Evolutionary conservation across 2,113 vertebrate species (phyloP), one percentile per base, ranked within the genome.

Genomic region (Bos indicus): DNA sequence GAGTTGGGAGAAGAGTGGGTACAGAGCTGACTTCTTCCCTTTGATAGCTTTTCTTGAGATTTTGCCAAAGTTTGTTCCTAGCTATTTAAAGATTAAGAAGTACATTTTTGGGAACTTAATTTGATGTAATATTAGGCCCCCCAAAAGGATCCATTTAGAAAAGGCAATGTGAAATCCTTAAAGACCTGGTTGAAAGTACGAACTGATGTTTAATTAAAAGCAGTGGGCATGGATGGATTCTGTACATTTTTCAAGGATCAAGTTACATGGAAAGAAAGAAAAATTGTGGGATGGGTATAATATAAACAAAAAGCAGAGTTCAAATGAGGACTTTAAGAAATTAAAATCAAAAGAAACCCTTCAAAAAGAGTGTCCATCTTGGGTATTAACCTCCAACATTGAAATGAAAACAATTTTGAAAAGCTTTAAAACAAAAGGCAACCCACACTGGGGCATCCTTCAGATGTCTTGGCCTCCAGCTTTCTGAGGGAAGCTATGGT

Each of bases 161-260:
- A 96, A 98, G 95, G 95, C 94, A 54, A 96, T 36, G 62, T 83
- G 81, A 94, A 96, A 96, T 94, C 95, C 97, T 93, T 62, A 96
- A 98, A 97, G 94, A 93, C 48, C 62, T 26, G 30, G 86, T 94
- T 97, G 97, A 97, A 97, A 97, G 95, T 88, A 94, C 0, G 15
- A 93, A 94, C 94, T 84, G 89, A 96, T 95, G 95, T 97, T 97
- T 98, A 98, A 97, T 98, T 98, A 98, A 98, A 98, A 98, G 96
- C 97, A 98, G 96, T 96, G 96, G 86, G 93, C 36, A 87, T 10
- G 90, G 54, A 82, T 91, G 93, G 91, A 98, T 97, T 97, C 91
- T 93, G 89, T 93, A 88, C 97, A 97, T 98, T 98, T 81, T 97
- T 93, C 7, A 2, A 97, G 97, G 97, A 98, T 98, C 98, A 93